A percentile compares a stretch with the other conserved stretches of the same genome.
Conservation (phyloP, 2,888 invertebrate genomes). For the Andricus curvator region DNA sequence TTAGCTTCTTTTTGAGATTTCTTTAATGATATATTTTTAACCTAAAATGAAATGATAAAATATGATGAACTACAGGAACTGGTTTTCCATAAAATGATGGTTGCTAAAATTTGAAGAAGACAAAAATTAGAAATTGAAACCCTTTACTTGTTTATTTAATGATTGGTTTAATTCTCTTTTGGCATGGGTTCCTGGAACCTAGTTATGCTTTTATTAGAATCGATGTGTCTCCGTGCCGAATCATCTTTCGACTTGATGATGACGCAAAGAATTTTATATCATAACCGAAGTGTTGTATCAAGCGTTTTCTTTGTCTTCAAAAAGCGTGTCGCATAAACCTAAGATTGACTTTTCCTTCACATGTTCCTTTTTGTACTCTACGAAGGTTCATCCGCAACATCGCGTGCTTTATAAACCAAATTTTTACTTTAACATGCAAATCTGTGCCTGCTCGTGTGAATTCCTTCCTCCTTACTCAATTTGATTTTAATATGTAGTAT, state of each 20-base stretch:
- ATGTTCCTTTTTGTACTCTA: neutral
- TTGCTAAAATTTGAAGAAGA: too few species aligned
- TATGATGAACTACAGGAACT: too few species aligned
- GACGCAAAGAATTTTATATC: neutral
- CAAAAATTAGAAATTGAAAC: too few species aligned
- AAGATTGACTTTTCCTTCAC: neutral
- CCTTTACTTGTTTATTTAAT: too few species aligned
- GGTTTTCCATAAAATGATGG: too few species aligned
- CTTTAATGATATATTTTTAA: too few species aligned
- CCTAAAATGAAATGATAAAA: too few species aligned
- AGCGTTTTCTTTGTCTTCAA: neutral
- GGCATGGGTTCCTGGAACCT: too few species aligned
- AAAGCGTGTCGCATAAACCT: neutral
- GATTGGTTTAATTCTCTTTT: too few species aligned
- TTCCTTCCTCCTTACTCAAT: neutral
- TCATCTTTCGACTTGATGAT: neutral
- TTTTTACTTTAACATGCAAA: neutral
- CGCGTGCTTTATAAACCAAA: neutral
- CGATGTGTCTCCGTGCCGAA: neutral
- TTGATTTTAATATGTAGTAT: neutral
- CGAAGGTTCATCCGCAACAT: neutral
- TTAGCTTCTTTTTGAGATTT: too few species aligned
- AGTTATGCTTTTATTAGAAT: neutral
- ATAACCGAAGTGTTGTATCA: neutral
- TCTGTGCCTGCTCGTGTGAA: neutral